Percentiles rank a stretch among this genome's conserved stretches.
Conservation (phyloP, 2,888 invertebrate genomes). For the Norana najaformis region DNA sequence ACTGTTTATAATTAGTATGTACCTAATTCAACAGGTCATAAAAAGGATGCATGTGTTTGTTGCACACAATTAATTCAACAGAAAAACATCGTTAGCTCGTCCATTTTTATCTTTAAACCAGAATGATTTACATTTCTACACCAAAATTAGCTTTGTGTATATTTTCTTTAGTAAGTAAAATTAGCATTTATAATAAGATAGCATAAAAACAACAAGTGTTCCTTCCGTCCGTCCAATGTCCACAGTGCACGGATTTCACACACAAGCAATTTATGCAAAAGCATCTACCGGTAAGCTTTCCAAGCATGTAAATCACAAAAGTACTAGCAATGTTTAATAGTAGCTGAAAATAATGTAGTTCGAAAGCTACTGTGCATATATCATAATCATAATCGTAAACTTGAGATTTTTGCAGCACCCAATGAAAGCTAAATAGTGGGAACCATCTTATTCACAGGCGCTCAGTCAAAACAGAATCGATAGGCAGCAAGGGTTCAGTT, state of each 20-base stretch:
- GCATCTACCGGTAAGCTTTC: background rate
- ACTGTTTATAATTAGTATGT: background rate
- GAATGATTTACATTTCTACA: background rate
- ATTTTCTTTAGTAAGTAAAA: background rate
- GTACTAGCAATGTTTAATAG: background rate
- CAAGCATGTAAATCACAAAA: background rate
- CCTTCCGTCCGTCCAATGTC: background rate
- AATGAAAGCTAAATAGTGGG: no score
- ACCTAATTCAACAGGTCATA: background rate
- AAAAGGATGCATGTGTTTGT: background rate
- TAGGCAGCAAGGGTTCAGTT: no score
- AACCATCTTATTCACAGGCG: no score
- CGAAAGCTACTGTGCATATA: background rate
- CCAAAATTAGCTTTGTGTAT: background rate
- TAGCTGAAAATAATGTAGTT: background rate
- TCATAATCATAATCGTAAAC: no score
- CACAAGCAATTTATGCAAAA: background rate
- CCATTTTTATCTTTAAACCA: background rate
- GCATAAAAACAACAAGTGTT: no score
- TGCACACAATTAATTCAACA: background rate
- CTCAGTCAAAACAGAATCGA: no score
- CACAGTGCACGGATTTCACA: no score
- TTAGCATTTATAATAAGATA: background rate
- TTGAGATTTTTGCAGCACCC: no score
- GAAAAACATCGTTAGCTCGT: background rate